Evolutionary conservation across 2,113 vertebrate genomes (phyloP), one percentile per base, ranked within the genome.

Genomic region (Pipa parva): DNA sequence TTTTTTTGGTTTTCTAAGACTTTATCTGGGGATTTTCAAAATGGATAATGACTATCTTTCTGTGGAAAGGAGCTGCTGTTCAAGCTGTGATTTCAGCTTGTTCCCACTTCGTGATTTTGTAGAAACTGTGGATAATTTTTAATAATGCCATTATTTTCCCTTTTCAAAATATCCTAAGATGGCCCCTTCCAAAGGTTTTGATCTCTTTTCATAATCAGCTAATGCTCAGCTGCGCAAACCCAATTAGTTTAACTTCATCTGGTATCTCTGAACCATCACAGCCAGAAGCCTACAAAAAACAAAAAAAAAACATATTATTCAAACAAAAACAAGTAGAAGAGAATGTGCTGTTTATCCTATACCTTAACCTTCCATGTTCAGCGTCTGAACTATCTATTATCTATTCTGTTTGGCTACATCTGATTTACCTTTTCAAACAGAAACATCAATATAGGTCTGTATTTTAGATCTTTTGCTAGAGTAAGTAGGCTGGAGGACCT

Each of bases 211-310:
- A 63, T 75, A 39, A 93, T 97, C 94, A 98, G 91, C 91, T 95
- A 83, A 98, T 84, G 74, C 96, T 99, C 73, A 98, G 79, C 85
- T 99, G 96, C 58, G 95, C 96, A 82, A 98, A 98, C 80, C 96
- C 95, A 60, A 98, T 97, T 88, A 99, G 83, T 88, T 99, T 99
- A 84, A 97, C 91, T 85, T 97, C 96, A 36, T 99, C 97, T 0
- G 93, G 96, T 75, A 93, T 94, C 87, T 99, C 97, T 0, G 88
- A 82, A 72, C 91, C 92, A 59, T 97, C 95, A 13, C 93, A 98
- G 83, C 91, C 84, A 45, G 97, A 98, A 45, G 82, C 94, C 95
- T 99, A 89, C 57, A 63, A 59, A 33, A 63, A 18, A 21, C 55
- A 66, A 72, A 31, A 7, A 15, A n/a, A 5, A 42, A 42, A 42